phyloP scores from a whole-genome alignment of 2,113 vertebrate genomes.

The Heliornis fulica region DNA sequence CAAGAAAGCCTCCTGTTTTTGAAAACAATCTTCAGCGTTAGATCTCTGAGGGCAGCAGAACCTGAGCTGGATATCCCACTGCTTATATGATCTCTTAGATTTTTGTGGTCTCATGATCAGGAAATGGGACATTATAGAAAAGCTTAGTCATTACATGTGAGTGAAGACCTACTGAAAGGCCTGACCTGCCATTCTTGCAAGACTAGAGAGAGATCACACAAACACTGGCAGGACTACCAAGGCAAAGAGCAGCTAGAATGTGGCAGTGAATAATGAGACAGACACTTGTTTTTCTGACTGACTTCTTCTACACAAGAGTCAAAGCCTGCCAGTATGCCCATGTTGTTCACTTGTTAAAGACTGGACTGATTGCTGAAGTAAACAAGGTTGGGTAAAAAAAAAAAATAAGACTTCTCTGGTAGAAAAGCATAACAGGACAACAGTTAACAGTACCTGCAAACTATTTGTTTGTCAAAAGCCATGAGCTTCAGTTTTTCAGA shows the following conservation, averaged over 20 bases:
- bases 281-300: not conserved
- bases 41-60: not conserved
- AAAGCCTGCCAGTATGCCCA: not conserved
- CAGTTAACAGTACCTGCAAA: not conserved
- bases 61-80: not conserved
- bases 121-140: not conserved
- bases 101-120: not conserved
- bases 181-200: not conserved
- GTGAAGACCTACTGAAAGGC: not conserved
- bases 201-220: not conserved
- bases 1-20: not conserved
- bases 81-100: not conserved
- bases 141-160: not conserved
- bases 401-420: not conserved
- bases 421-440: not conserved
- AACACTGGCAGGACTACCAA: not conserved
- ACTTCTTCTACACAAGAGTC: accelerated
- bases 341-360: not conserved
- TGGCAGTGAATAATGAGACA: not conserved
- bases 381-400: not conserved
- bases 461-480: not conserved
- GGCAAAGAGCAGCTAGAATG: not conserved
- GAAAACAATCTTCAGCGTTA: not conserved
- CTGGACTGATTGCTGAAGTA: not conserved
- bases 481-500: not conserved